A percentile compares a stretch with the other conserved stretches of the same genome.
Conservation (phyloP, 2,113 vertebrate genomes). For the Platysternon megacephalum region DNA sequence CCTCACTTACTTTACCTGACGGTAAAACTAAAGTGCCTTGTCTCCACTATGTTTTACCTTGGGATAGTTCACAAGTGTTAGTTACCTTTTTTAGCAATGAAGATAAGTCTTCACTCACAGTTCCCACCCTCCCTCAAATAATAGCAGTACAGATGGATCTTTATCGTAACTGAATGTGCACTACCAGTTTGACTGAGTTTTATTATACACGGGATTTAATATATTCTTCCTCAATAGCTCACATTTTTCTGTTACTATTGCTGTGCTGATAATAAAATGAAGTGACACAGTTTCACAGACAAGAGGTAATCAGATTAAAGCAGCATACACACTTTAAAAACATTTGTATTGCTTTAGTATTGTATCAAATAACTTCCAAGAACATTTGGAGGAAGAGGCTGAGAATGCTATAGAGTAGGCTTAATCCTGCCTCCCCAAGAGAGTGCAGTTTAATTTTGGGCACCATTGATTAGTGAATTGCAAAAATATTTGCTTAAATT, state of each 20-base stretch:
- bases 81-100: not conserved
- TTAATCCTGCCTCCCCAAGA: not conserved
- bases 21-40: not conserved
- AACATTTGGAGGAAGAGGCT: not conserved
- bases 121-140: not conserved
- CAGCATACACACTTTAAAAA: not conserved
- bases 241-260: not conserved
- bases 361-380: not conserved
- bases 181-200: not conserved
- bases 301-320: not conserved
- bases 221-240: not conserved
- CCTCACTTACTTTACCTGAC: not conserved
- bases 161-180: not conserved
- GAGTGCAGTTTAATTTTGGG: conserved; percentile 44
- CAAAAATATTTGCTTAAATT: not conserved
- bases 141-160: not conserved
- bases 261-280: not conserved
- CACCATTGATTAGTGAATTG: conserved; percentile 1
- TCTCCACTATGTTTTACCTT: not conserved
- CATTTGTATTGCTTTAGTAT: not conserved
- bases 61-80: not conserved
- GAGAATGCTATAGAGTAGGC: not conserved
- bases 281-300: not conserved
- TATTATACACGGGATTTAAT: not conserved
- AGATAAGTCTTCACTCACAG: not conserved